Percentiles rank a stretch among this genome's conserved stretches.
phyloP scores from a whole-genome alignment of 2,113 vertebrate species.

The Ellobius talpinus region DNA sequence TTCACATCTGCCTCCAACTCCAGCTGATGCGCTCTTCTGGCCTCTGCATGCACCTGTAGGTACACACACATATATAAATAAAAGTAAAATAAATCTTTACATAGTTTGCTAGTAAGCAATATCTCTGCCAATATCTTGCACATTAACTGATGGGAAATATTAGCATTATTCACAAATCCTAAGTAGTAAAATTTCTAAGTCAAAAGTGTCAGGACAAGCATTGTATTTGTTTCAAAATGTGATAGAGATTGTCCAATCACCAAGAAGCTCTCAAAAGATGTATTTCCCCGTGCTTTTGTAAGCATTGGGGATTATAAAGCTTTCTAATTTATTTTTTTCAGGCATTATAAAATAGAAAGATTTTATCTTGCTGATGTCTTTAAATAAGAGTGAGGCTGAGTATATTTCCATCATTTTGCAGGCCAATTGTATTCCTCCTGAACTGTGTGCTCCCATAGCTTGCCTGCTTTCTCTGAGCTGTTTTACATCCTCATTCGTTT shows the following conservation, averaged over 20 bases:
- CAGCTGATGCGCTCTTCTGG: background rate
- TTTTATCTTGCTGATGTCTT: constrained; percentile 28
- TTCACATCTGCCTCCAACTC: background rate
- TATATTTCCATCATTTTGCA: constrained; percentile 51
- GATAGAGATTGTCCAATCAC: background rate
- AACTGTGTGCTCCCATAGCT: constrained; percentile 58
- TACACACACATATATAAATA: background rate
- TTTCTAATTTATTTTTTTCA: background rate
- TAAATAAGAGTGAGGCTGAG: constrained; percentile 40
- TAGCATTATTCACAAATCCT: constrained; percentile 34
- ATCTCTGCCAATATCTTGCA: background rate
- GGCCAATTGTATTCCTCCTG: constrained; percentile 47
- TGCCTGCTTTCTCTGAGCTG: constrained; percentile 54
- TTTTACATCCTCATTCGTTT: constrained; percentile 64
- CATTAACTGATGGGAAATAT: constrained; percentile 2
- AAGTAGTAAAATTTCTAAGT: constrained; percentile 25
- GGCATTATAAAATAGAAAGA: constrained; percentile 38
- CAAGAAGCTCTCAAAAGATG: constrained; percentile 18
- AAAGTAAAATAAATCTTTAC: background rate
- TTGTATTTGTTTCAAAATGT: constrained; percentile 8
- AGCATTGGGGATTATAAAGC: background rate
- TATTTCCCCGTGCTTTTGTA: background rate
- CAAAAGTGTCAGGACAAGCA: constrained; percentile 53
- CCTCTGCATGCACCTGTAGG: background rate
- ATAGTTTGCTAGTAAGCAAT: background rate